Conservation (phyloP, 2,113 vertebrate species). For the Lophura nycthemera region DNA sequence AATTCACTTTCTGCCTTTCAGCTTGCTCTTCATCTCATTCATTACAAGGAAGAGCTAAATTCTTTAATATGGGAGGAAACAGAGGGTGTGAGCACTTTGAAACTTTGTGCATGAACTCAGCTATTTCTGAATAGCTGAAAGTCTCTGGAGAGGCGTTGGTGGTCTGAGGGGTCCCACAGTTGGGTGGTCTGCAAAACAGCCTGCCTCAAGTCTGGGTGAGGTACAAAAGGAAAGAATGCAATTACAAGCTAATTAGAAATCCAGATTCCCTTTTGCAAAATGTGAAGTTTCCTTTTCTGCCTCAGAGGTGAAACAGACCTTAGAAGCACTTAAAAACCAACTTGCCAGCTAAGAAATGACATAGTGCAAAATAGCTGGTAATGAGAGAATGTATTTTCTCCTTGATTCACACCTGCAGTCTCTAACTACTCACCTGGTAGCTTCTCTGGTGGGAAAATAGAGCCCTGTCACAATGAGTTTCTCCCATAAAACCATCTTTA, state of each 20-base stretch:
- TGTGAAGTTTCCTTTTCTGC: slow-evolving; percentile 48
- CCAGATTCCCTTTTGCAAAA: slow-evolving; percentile 44
- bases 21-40: not conserved
- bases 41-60: not conserved
- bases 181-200: slow-evolving; percentile 55
- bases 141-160: slow-evolving; percentile 3
- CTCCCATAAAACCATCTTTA: not conserved
- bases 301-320: slow-evolving; percentile 2
- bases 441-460: not conserved
- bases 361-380: not conserved
- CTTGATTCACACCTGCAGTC: not conserved
- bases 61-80: not conserved
- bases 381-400: not conserved
- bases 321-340: slow-evolving; percentile 12
- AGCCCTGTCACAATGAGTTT: not conserved
- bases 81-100: not conserved
- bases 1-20: not conserved
- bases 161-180: not conserved
- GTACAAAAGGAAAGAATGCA: slow-evolving; percentile 59
- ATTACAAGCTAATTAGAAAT: slow-evolving; percentile 65
- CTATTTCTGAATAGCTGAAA: not conserved
- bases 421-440: not conserved
- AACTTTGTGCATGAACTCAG: not conserved
- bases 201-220: not conserved
- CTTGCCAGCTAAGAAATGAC: not conserved